These are phyloP conservation scores for Ectemnius cavifrons DNA, from an alignment of 2,888 invertebrate genomes.

Conservation along the genomic window DNA sequence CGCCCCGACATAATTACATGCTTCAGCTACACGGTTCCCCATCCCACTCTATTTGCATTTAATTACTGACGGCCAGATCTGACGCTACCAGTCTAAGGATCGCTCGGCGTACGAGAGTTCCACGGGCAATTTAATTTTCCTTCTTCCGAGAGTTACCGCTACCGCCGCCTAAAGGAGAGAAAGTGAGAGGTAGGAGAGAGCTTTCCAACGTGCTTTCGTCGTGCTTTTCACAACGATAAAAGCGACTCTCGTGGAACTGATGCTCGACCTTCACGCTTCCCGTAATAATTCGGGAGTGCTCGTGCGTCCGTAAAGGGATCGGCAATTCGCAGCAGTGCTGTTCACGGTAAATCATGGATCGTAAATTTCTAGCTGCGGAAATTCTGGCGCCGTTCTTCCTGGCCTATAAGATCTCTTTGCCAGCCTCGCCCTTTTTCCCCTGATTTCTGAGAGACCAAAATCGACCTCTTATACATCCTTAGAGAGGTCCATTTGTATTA, in stretches of 20 bases:
- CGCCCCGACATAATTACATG: background rate
- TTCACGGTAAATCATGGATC: constrained; percentile 32
- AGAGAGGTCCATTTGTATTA: no score
- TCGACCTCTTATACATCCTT: no score
- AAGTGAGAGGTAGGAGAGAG: constrained; percentile 17
- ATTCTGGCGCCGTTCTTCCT: constrained; percentile 15
- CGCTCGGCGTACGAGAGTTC: background rate
- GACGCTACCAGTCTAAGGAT: background rate
- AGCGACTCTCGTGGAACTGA: constrained; percentile 22
- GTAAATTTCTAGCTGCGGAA: constrained; percentile 22
- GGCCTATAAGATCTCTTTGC: background rate
- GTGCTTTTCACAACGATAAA: constrained; percentile 7
- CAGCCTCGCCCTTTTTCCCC: constrained; percentile 12
- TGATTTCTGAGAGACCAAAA: background rate
- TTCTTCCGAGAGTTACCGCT: constrained; percentile 2
- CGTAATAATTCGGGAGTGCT: constrained; percentile 24
- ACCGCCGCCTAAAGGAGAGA: background rate
- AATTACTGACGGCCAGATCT: background rate
- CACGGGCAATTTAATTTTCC: background rate
- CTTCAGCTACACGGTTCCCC: background rate
- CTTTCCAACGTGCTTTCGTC: constrained; percentile 13
- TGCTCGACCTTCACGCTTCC: constrained; percentile 31
- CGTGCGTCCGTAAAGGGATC: background rate
- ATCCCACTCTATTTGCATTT: background rate
- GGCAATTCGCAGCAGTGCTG: constrained; percentile 30